Percentiles rank a stretch among this genome's conserved stretches.
Conservation (phyloP, 2,888 invertebrate genomes). For the Macrosoma leucophasiata region DNA sequence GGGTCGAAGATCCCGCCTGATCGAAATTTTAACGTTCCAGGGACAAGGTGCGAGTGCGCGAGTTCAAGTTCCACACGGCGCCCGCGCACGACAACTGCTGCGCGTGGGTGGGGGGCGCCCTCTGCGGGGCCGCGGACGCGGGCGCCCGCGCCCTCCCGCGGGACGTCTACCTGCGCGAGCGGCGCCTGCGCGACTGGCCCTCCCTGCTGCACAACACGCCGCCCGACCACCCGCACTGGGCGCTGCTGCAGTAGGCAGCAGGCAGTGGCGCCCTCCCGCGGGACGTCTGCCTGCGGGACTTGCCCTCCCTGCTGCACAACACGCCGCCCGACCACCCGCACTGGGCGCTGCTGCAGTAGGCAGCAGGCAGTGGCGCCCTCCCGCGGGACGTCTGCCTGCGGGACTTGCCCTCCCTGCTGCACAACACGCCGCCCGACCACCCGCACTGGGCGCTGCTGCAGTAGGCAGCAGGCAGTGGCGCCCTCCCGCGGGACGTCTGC, state of each 20-base stretch:
- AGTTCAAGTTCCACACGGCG: slow-evolving; percentile 85
- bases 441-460: too few species aligned
- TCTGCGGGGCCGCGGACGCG: slow-evolving; percentile 65
- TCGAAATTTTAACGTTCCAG: slow-evolving; percentile 19
- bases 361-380: too few species aligned
- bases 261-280: slow-evolving; percentile 4
- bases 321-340: slow-evolving; percentile 3
- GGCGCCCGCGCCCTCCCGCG: slow-evolving; percentile 83
- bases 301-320: slow-evolving; percentile 4
- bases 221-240: slow-evolving; percentile 42
- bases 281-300: slow-evolving; percentile 5
- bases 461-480: too few species aligned
- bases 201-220: slow-evolving; percentile 77
- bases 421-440: too few species aligned
- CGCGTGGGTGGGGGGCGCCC: slow-evolving; percentile 89
- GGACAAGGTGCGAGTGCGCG: slow-evolving; percentile 34
- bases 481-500: too few species aligned
- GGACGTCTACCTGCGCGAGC: slow-evolving; percentile 79
- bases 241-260: slow-evolving; percentile 16
- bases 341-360: too few species aligned
- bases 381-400: too few species aligned
- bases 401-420: too few species aligned
- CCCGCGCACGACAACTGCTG: slow-evolving; percentile 86
- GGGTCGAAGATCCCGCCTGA: background rate
- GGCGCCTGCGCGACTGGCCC: slow-evolving; percentile 91